Base-by-base conservation (phyloP, 2,113 vertebrate genomes). In the Aldabrachelys gigantea region DNA sequence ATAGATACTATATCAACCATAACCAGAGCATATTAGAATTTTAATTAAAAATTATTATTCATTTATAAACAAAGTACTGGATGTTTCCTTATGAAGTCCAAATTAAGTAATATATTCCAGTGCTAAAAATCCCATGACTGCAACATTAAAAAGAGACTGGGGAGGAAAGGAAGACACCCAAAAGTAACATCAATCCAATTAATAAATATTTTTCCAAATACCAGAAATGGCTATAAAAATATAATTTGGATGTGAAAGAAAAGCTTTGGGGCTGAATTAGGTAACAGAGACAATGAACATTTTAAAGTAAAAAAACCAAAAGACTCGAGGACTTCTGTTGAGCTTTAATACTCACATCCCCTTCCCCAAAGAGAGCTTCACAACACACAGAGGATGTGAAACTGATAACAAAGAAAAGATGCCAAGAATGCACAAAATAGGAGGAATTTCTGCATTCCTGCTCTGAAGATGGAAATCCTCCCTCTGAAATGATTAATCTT, bases 401-500 rank as follows among this genome's bases (percentile, higher is more conserved):
- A 65, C 8, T 82, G 93, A 93, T 91, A 95, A 94, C 69, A 94
- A 96, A 89, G 84, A 4, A 93, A 88, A 88, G 80, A 82, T 0
- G 84, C 85, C 19, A 95, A 96, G 93, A 97, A 97, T 93, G 91
- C 94, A 96, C 81, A 88, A 94, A 93, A 91, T 13, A 92, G 90
- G 95, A 97, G 93, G 95, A 94, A 96, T 92, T 97, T 97, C 89
- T 97, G 91, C 95, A 96, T 97, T 97, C 97, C 93, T 91, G 82
- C 93, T 92, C 92, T 86, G 95, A 98, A 97, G 91, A 97, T 93
- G 91, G 95, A 97, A 93, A 90, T 95, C 96, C 96, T 97, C 94
- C 96, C 94, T 96, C 92, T 84, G 95, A 97, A 97, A 95, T 84
- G 96, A 95, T 98, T 97, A 98, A 97, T 98, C 96, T 96, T 95